Conservation (phyloP, 1,140 invertebrate genomes). For the Drosophila pseudoobscura region DNA sequence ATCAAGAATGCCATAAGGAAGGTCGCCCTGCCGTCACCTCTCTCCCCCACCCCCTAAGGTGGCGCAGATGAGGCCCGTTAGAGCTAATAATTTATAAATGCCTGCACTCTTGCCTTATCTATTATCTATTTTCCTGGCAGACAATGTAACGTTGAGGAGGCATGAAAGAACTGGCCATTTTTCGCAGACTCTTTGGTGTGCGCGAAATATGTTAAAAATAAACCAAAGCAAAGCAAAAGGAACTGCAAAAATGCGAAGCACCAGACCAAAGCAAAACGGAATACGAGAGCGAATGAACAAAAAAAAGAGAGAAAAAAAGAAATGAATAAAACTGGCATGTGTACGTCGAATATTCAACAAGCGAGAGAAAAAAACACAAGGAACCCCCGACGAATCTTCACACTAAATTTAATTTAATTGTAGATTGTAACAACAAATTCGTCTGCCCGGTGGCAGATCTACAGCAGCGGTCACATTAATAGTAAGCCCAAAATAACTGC, state of each 20-base stretch:
- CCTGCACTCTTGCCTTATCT: slow-evolving; percentile 11
- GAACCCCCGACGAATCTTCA: slow-evolving; percentile 17
- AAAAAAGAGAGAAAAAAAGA: not conserved
- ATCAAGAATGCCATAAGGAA: not conserved
- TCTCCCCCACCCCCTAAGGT: no score
- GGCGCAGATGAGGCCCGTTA: not conserved
- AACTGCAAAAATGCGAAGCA: slow-evolving; percentile 57
- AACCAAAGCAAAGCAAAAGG: slow-evolving; percentile 46
- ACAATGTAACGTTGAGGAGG: slow-evolving; percentile 27
- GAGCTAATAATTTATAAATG: slow-evolving; percentile 9
- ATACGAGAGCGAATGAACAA: no score
- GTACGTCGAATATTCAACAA: slow-evolving; percentile 23
- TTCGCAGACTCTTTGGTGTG: slow-evolving; percentile 33
- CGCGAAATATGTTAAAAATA: slow-evolving; percentile 59
- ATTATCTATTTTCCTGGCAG: slow-evolving; percentile 2
- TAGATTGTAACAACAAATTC: slow-evolving; percentile 36
- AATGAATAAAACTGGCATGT: slow-evolving; percentile 10
- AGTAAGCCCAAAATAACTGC: no score
- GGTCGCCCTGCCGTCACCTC: not conserved
- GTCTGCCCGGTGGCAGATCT: not conserved
- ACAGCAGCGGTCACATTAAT: slow-evolving; percentile 3
- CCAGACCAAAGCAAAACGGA: slow-evolving; percentile 58
- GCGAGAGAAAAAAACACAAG: slow-evolving; percentile 20
- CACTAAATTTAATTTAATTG: slow-evolving; percentile 59
- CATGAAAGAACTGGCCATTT: slow-evolving; percentile 4